These are phyloP conservation scores for Paradisaea rubra DNA, from an alignment of 2,113 vertebrate genomes.

Conservation along the genomic window DNA sequence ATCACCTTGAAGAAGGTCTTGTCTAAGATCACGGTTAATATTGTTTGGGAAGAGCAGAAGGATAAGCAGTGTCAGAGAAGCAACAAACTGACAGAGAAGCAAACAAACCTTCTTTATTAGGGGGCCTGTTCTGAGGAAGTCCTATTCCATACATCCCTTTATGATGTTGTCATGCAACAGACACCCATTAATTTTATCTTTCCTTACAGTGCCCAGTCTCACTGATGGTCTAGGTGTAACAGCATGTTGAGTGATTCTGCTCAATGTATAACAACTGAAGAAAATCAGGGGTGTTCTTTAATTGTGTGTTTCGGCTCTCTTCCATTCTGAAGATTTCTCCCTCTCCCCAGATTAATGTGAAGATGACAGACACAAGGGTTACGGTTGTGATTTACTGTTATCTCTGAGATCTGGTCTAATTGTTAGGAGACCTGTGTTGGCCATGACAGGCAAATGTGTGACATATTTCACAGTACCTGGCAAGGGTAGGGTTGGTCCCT, in stretches of 20 bases:
- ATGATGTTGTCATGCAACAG: not conserved
- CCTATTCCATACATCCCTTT: not conserved
- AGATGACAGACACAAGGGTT: not conserved
- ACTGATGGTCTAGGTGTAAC: not conserved
- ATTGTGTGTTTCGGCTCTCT: not conserved
- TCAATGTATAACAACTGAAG: not conserved
- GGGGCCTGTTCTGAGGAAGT: not conserved
- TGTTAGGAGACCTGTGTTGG: not conserved
- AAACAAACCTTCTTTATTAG: too few relatives aligned
- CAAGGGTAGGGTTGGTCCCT: not conserved
- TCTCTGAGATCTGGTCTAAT: not conserved
- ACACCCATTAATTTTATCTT: not conserved
- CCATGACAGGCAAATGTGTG: not conserved
- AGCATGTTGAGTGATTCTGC: not conserved
- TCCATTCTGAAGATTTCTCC: not conserved
- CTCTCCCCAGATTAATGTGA: not conserved
- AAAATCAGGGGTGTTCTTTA: not conserved
- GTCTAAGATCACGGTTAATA: not conserved
- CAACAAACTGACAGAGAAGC: not conserved
- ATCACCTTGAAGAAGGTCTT: not conserved
- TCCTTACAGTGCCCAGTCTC: not conserved
- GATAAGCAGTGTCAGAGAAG: not conserved
- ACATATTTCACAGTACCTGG: not conserved
- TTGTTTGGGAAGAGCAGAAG: not conserved
- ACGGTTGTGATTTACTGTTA: not conserved